Evolutionary conservation across 30 jellyfish, hydroid and myxozoan species (phyloP).

Genomic region (Mastigias papua): DNA sequence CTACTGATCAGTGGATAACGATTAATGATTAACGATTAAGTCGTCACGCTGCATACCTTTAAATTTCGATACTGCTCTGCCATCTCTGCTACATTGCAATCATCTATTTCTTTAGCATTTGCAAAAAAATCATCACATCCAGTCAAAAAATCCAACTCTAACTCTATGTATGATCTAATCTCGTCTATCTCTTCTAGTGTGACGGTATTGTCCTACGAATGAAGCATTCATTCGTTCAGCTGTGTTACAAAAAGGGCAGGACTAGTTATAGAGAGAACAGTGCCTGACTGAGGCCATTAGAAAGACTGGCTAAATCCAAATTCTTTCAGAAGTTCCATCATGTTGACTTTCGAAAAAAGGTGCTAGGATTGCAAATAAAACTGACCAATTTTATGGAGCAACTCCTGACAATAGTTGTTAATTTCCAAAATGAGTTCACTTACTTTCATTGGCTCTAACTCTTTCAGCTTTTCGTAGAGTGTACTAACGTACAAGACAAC

Average conservation of each 20-base stretch:
- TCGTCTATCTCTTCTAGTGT: slow-evolving; percentile 59
- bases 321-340: no score
- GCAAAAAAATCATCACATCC: slow-evolving; percentile 52
- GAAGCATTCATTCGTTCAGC: background rate
- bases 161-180: slow-evolving; percentile 36
- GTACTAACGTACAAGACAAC: slow-evolving; percentile 87
- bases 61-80: slow-evolving; percentile 41
- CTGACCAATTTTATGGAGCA: no score
- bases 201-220: slow-evolving; percentile 51
- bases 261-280: no score
- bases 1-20: no score
- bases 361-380: no score
- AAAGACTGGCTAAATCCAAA: no score
- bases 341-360: no score
- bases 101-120: slow-evolving; percentile 7
- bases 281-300: no score
- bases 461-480: slow-evolving; percentile 74
- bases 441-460: slow-evolving; percentile 61
- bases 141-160: slow-evolving; percentile 46
- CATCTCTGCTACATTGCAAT: slow-evolving; percentile 2
- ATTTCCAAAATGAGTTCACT: background rate
- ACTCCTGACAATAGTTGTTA: no score
- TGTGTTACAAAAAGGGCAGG: background rate
- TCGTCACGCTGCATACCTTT: slow-evolving; percentile 18
- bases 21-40: no score